phyloP scores from a whole-genome alignment of 1,140 invertebrate genomes.

The Lethocerus indicus region DNA sequence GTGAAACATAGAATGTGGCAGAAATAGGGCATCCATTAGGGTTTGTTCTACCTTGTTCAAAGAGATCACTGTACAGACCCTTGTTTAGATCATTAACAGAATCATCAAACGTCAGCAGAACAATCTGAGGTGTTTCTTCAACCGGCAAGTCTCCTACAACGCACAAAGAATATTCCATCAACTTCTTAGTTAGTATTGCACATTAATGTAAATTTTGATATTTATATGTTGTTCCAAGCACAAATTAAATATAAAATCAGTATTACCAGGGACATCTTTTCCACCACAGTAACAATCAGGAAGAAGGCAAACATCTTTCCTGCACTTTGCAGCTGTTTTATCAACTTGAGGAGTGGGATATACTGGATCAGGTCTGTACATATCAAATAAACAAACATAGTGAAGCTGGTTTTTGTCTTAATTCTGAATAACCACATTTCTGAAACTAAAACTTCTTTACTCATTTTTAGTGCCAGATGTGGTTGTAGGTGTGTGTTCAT shows the following conservation, averaged over 20 bases:
- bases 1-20: conserved; percentile 92
- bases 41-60: conserved; percentile 77
- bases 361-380: conserved; percentile 45
- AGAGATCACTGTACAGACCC: conserved; percentile 71
- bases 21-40: conserved; percentile 91
- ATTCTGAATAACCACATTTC: background rate
- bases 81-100: conserved; percentile 90
- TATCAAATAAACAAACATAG: background rate
- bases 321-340: conserved; percentile 77
- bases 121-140: conserved; percentile 77
- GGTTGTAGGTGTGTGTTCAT: no score
- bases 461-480: background rate
- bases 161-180: background rate
- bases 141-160: conserved; percentile 52
- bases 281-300: conserved; percentile 86
- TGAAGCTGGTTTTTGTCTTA: background rate
- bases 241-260: no score
- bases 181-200: background rate
- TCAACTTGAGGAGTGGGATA: conserved; percentile 71
- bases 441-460: background rate
- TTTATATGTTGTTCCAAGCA: no score
- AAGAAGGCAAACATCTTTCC: conserved; percentile 70
- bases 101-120: conserved; percentile 85
- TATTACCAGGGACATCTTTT: conserved; percentile 76
- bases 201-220: background rate